phyloP scores from a whole-genome alignment of 37 sponge, comb jelly and placozoan genomes.

The Eunapius fragilis region DNA sequence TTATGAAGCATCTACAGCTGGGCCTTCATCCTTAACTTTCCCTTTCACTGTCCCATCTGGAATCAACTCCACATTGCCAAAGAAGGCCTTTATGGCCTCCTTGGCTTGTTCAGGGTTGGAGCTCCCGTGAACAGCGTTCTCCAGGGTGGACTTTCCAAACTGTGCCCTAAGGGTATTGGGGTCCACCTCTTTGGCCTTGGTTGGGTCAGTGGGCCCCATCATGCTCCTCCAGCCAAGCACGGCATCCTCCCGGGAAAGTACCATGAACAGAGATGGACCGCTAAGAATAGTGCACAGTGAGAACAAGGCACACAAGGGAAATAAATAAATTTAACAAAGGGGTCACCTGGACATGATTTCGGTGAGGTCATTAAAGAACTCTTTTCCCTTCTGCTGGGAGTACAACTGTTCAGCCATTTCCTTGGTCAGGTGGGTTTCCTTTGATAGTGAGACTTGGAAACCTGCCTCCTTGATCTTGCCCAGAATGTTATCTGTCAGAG shows the following conservation, averaged over 20 bases:
- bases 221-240: constrained; percentile 87
- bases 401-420: constrained; percentile 95
- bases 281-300: constrained; percentile 18
- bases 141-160: constrained; percentile 81
- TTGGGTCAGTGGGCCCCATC: constrained; percentile 90
- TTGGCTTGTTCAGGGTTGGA: constrained; percentile 69
- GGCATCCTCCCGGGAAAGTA: constrained; percentile 88
- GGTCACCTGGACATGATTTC: constrained; percentile 85
- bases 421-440: constrained; percentile 91
- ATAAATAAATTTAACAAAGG: not conserved
- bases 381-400: constrained; percentile 86
- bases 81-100: constrained; percentile 64
- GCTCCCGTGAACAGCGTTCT: constrained; percentile 92
- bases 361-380: constrained; percentile 88
- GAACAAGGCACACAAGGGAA: too few relatives aligned
- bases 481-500: constrained; percentile 71
- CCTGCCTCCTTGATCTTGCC: constrained; percentile 92
- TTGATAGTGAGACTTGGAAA: constrained; percentile 84
- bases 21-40: not conserved
- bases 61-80: constrained; percentile 67
- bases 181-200: constrained; percentile 73
- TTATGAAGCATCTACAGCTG: not conserved
- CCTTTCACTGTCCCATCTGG: constrained; percentile 8
- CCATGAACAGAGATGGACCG: constrained; percentile 95
- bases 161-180: constrained; percentile 81